These are phyloP conservation scores for Diuraphis noxia DNA, from an alignment of 1,140 invertebrate genomes.

Conservation along the genomic window DNA sequence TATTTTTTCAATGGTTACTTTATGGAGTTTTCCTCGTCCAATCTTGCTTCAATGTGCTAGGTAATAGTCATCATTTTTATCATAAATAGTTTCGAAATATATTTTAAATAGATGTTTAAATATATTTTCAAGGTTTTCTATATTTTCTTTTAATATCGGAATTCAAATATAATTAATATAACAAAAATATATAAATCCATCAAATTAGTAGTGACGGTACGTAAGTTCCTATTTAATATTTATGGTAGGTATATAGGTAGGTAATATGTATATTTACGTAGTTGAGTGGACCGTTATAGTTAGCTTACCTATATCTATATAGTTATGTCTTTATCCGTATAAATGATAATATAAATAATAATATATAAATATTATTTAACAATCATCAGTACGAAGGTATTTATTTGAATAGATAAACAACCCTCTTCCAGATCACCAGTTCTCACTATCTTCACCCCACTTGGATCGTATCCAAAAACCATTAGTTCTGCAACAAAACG, in stretches of 20 bases:
- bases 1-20: not conserved
- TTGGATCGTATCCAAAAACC: conserved; percentile 9
- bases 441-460: not conserved
- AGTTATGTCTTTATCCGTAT: no score
- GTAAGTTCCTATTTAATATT: no score
- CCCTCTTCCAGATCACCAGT: not conserved
- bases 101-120: not conserved
- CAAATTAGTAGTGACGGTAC: not conserved
- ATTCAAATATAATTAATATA: not conserved
- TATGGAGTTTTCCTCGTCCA: not conserved
- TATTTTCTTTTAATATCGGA: no score
- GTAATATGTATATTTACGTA: not conserved
- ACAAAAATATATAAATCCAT: not conserved
- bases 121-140: not conserved
- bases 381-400: not conserved
- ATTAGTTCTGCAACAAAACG: not conserved
- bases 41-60: not conserved
- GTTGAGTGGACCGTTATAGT: not conserved
- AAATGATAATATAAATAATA: not conserved
- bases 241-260: no score
- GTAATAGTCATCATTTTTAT: not conserved
- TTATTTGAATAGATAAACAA: not conserved
- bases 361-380: not conserved
- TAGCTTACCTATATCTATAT: not conserved
- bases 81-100: not conserved